Percentiles rank a stretch among this genome's conserved stretches.
phyloP scores from a whole-genome alignment of 2,888 invertebrate genomes.

The Junonia oenone region DNA sequence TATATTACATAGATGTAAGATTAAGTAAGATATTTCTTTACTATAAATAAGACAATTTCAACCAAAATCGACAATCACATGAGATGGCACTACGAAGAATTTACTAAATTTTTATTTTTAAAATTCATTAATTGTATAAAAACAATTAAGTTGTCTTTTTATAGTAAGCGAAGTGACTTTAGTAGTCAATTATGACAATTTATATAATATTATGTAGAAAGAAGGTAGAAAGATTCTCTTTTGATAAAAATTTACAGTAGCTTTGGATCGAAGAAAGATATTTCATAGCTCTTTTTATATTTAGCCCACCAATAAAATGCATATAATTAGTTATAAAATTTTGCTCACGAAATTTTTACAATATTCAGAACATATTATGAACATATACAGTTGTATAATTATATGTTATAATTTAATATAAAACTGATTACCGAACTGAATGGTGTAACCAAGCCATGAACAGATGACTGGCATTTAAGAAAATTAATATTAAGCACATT shows the following conservation, averaged over 20 bases:
- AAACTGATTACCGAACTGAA: neutral
- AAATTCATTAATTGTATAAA: neutral
- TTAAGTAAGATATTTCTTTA: conserved; percentile 8
- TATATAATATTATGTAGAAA: neutral
- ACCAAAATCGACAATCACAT: neutral
- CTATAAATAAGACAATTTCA: neutral
- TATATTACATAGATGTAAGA: conserved; percentile 24
- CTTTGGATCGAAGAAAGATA: neutral
- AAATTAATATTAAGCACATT: neutral
- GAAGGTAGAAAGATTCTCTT: neutral
- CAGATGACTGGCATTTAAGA: neutral
- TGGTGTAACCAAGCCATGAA: neutral
- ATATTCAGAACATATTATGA: neutral
- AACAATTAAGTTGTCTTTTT: neutral
- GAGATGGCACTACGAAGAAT: neutral
- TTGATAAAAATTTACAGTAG: conserved; percentile 14
- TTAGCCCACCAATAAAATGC: neutral
- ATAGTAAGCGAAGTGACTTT: conserved; percentile 1
- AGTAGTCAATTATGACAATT: conserved; percentile 20
- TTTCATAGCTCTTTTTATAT: conserved; percentile 1
- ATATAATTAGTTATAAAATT: neutral
- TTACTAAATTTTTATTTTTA: neutral
- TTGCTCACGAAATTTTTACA: neutral
- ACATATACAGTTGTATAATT: neutral
- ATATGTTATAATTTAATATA: neutral